phyloP scores from a whole-genome alignment of 2,888 invertebrate genomes.

The Andrena dorsata region DNA sequence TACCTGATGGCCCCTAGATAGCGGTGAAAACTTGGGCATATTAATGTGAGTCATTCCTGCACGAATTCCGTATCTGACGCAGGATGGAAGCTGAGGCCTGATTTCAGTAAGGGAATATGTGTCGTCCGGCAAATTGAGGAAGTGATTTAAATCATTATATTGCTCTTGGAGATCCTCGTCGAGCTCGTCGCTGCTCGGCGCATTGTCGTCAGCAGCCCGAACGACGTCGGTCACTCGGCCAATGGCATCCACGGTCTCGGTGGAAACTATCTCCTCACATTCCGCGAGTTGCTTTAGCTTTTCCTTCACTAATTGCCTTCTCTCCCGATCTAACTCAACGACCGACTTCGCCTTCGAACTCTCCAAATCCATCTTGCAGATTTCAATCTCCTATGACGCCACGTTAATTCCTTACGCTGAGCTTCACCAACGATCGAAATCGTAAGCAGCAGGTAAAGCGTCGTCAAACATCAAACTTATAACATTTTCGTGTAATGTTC shows the following conservation, averaged over 20 bases:
- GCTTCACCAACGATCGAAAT: neutral
- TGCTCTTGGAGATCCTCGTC: constrained; percentile 78
- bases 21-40: constrained; percentile 78
- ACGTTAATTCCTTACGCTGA: neutral
- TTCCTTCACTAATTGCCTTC: constrained; percentile 23
- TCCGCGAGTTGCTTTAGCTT: constrained; percentile 70
- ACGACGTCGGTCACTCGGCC: constrained; percentile 66
- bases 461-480: neutral
- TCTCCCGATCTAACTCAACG: constrained; percentile 44
- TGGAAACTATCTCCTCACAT: constrained; percentile 73
- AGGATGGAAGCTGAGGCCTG: constrained; percentile 74
- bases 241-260: constrained; percentile 68
- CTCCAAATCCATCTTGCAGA: constrained; percentile 20
- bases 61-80: constrained; percentile 77
- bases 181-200: constrained; percentile 74
- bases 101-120: constrained; percentile 79
- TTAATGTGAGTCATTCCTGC: constrained; percentile 79
- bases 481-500: neutral
- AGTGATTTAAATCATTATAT: constrained; percentile 71
- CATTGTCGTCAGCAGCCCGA: constrained; percentile 69
- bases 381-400: neutral
- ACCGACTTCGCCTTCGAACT: constrained; percentile 4
- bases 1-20: constrained; percentile 83
- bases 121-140: constrained; percentile 76
- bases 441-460: neutral